Evolutionary conservation across 64 coral and sea anemone genomes (phyloP).

Genomic region (Cladopsammia gracilis): DNA sequence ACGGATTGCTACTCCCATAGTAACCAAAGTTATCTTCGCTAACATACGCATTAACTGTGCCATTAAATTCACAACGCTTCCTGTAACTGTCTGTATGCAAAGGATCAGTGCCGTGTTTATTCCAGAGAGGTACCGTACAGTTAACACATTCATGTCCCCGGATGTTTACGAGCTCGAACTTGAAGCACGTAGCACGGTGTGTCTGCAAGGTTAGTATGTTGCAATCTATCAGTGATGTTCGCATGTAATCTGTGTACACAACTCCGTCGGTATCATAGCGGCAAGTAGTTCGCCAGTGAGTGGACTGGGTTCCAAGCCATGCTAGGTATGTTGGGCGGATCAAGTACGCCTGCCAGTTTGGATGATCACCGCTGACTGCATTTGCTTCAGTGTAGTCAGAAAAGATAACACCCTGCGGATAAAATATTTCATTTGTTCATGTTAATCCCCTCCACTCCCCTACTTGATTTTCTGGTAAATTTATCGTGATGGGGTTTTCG

Average conservation of each 20-base stretch:
- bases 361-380: not conserved
- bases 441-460: too few species aligned
- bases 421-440: too few species aligned
- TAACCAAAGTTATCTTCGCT: conserved; percentile 16
- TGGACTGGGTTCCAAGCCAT: not conserved
- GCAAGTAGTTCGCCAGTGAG: conserved; percentile 57
- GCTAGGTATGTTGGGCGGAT: not conserved
- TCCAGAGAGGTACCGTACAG: conserved; percentile 11
- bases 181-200: not conserved
- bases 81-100: not conserved
- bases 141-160: not conserved
- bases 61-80: not conserved
- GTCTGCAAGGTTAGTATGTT: not conserved
- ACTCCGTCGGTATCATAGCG: conserved; percentile 46
- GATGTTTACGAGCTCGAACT: not conserved
- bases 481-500: too few species aligned
- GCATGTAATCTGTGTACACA: conserved; percentile 31
- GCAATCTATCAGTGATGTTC: conserved; percentile 30
- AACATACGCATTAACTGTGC: too few species aligned
- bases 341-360: not conserved
- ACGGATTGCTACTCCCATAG: not conserved
- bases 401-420: not conserved
- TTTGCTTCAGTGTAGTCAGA: too few species aligned
- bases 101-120: not conserved
- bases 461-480: too few species aligned